Conservation (phyloP, 2,113 vertebrate genomes). For the Salvelinus namaycush region DNA sequence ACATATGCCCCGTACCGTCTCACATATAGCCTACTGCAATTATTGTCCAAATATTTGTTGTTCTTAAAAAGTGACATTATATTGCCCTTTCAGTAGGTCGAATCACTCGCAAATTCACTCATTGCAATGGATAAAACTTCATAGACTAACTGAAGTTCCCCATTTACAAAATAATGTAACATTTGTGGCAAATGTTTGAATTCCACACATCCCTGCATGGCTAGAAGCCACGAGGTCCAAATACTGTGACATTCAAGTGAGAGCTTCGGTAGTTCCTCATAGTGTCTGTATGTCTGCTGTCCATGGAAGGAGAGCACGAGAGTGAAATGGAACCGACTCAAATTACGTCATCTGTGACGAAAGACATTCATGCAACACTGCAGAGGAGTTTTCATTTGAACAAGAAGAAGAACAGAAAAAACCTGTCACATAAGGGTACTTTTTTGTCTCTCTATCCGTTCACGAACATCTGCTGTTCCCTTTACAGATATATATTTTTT, state of each 20-base stretch:
- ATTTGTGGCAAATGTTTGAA: constrained; percentile 25
- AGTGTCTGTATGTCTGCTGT: constrained; percentile 44
- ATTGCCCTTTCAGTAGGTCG: constrained; percentile 27
- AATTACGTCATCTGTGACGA: constrained; percentile 78
- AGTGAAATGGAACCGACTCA: constrained; percentile 67
- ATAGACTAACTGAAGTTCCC: constrained; percentile 48
- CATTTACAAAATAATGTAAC: constrained; percentile 61
- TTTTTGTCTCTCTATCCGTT: constrained; percentile 40
- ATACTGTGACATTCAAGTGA: constrained; percentile 55
- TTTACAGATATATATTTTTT: constrained; percentile 64
- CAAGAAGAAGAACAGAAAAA: constrained; percentile 57
- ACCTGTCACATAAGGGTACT: constrained; percentile 51
- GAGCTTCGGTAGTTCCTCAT: constrained; percentile 38
- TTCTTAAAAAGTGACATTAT: constrained; percentile 17
- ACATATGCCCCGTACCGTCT: constrained; percentile 82
- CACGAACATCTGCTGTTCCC: constrained; percentile 63
- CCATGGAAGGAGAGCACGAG: background rate
- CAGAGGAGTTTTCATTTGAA: constrained; percentile 59
- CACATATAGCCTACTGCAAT: constrained; percentile 31
- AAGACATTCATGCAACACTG: constrained; percentile 83
- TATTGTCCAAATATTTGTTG: constrained; percentile 32
- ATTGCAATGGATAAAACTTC: constrained; percentile 37
- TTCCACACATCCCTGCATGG: constrained; percentile 11
- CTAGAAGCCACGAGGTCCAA: constrained; percentile 36
- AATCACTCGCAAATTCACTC: constrained; percentile 45